A percentile compares a stretch with the other conserved stretches of the same genome.
phyloP scores from a whole-genome alignment of 2,113 vertebrate genomes.

The Ramphastos sulfuratus region DNA sequence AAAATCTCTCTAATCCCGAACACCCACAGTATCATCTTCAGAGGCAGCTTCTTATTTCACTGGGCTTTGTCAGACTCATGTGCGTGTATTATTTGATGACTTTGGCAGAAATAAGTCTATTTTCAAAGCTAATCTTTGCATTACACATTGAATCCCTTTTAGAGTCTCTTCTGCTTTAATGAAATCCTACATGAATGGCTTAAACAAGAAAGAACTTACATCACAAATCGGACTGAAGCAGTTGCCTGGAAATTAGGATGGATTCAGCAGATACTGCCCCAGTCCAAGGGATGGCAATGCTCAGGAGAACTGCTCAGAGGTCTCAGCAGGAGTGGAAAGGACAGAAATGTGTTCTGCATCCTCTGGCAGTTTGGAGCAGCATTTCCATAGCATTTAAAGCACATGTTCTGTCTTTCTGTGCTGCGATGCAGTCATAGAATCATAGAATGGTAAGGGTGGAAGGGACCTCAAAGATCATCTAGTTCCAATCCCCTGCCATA shows the following conservation, averaged over 20 bases:
- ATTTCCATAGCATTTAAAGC: not conserved
- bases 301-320: not conserved
- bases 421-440: not conserved
- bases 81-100: conserved; percentile 53
- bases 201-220: conserved; percentile 17
- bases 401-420: not conserved
- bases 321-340: not conserved
- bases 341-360: not conserved
- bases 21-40: not conserved
- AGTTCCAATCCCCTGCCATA: no score
- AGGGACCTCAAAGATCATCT: no score
- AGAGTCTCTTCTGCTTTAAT: conserved; percentile 58
- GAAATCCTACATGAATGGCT: conserved; percentile 26
- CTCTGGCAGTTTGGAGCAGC: not conserved
- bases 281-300: not conserved
- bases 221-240: conserved; percentile 3
- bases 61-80: conserved; percentile 15
- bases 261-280: conserved; percentile 16
- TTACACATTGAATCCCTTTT: conserved; percentile 54
- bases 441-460: no score
- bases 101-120: conserved; percentile 56
- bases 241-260: conserved; percentile 35
- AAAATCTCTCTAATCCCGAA: not conserved
- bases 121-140: conserved; percentile 65
- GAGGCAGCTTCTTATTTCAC: conserved; percentile 28